Percentiles rank a stretch among this genome's conserved stretches.
Evolutionary conservation across 2,113 vertebrate genomes (phyloP).

Genomic region (Caranx ignobilis): DNA sequence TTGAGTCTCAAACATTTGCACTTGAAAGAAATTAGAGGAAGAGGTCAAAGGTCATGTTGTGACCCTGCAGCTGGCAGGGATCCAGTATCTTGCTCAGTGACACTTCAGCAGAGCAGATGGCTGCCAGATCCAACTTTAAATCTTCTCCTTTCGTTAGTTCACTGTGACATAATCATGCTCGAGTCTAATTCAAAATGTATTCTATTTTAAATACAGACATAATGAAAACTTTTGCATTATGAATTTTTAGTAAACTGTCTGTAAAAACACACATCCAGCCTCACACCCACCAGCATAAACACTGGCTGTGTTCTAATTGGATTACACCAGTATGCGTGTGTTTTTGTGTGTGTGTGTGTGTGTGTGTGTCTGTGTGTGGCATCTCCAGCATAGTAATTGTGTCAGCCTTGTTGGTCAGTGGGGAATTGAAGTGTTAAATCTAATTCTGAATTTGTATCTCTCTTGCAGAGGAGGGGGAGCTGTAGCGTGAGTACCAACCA

Average conservation of each 20-base stretch:
- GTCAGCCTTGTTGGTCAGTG: slow-evolving; percentile 81
- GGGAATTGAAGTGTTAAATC: slow-evolving; percentile 86
- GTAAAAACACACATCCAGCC: slow-evolving; percentile 27
- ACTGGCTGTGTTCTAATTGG: slow-evolving; percentile 75
- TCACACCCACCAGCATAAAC: slow-evolving; percentile 48
- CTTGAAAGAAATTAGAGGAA: background rate
- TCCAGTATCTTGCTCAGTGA: background rate
- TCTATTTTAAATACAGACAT: slow-evolving; percentile 28
- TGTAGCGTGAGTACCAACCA: slow-evolving; percentile 78
- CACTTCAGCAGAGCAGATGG: background rate
- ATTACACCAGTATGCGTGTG: slow-evolving; percentile 60
- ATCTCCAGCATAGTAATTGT: slow-evolving; percentile 80
- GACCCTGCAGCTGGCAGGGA: background rate
- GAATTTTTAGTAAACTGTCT: slow-evolving; percentile 43
- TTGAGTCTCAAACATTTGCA: background rate
- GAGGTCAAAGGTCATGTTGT: slow-evolving; percentile 17
- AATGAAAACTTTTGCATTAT: slow-evolving; percentile 43
- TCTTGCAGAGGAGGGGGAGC: slow-evolving; percentile 75
- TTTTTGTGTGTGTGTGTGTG: slow-evolving; percentile 38
- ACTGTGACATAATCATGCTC: background rate
- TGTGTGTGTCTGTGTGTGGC: slow-evolving; percentile 61
- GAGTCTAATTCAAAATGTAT: slow-evolving; percentile 20
- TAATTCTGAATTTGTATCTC: slow-evolving; percentile 84
- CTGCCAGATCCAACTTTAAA: background rate
- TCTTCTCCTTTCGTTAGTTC: background rate